These are phyloP conservation scores for Cheilosia urbana DNA, from an alignment of 2,888 invertebrate genomes.

Conservation along the genomic window DNA sequence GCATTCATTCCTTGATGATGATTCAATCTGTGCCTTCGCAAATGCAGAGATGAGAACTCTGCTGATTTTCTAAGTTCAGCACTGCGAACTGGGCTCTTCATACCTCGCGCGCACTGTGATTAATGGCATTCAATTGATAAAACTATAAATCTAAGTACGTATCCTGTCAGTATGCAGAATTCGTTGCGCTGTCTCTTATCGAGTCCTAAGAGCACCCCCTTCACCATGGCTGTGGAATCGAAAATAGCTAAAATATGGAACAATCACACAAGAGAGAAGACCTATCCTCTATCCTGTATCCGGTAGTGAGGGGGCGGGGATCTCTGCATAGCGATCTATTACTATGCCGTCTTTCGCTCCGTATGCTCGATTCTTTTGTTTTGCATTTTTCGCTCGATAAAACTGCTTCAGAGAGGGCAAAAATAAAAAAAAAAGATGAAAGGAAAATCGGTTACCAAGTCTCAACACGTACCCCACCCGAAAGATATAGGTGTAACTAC, in stretches of 20 bases:
- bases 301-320: not conserved
- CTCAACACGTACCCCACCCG: conserved; percentile 53
- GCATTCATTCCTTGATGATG: conserved; percentile 44
- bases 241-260: conserved; percentile 39
- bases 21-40: conserved; percentile 58
- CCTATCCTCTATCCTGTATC: conserved; percentile 1
- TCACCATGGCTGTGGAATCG: not conserved
- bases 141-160: conserved; percentile 70
- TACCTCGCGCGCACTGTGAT: conserved; percentile 39
- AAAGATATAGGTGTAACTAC: conserved; percentile 39
- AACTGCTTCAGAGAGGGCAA: conserved; percentile 26
- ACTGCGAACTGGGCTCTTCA: conserved; percentile 9
- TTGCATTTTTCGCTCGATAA: conserved; percentile 73
- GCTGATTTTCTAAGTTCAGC: conserved; percentile 40
- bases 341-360: conserved; percentile 22
- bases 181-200: conserved; percentile 9
- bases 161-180: conserved; percentile 58
- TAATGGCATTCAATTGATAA: conserved; percentile 72
- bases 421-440: conserved; percentile 21
- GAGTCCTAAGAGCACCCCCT: not conserved
- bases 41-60: conserved; percentile 37
- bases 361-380: conserved; percentile 62
- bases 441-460: conserved; percentile 64
- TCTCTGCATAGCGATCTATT: conserved; percentile 53
- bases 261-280: conserved; percentile 53